Percentiles rank a stretch among this genome's conserved stretches.
These are phyloP conservation scores for Temnothorax ravouxi DNA, from an alignment of 2,888 invertebrate genomes.

Conservation along the genomic window DNA sequence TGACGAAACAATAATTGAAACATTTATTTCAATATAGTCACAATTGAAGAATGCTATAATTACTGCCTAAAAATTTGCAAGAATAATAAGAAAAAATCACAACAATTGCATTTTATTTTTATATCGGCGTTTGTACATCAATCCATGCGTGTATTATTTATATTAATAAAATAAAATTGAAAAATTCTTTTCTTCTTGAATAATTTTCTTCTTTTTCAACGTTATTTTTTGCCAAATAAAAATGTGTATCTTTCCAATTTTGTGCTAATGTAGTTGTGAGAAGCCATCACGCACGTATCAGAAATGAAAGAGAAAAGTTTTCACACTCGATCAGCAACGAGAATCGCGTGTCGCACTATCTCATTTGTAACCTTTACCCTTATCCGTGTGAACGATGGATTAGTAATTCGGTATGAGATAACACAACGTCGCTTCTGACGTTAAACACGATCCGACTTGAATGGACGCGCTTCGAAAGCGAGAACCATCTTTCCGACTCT, in stretches of 20 bases:
- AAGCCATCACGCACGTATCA: not conserved
- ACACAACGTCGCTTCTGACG: slow-evolving; percentile 21
- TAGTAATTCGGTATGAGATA: slow-evolving; percentile 21
- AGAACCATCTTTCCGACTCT: slow-evolving; percentile 7
- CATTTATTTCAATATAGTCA: not conserved
- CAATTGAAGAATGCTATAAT: not conserved
- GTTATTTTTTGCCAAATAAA: not conserved
- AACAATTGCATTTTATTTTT: too few species aligned
- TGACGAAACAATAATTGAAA: not conserved
- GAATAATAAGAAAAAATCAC: not conserved
- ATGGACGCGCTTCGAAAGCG: slow-evolving; percentile 27
- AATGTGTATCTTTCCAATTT: not conserved
- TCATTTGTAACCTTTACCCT: not conserved
- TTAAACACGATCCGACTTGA: slow-evolving; percentile 30
- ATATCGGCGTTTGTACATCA: not conserved
- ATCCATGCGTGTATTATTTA: not conserved
- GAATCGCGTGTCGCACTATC: slow-evolving; percentile 12
- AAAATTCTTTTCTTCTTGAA: not conserved
- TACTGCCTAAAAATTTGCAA: not conserved
- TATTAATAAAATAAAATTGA: not conserved
- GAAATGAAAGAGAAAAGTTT: slow-evolving; percentile 15
- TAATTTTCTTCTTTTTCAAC: not conserved
- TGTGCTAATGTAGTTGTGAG: not conserved
- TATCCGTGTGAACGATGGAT: slow-evolving; percentile 7
- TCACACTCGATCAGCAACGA: not conserved